Base-by-base conservation (phyloP, 2,888 invertebrate genomes). In the Latrodectus hesperus region DNA sequence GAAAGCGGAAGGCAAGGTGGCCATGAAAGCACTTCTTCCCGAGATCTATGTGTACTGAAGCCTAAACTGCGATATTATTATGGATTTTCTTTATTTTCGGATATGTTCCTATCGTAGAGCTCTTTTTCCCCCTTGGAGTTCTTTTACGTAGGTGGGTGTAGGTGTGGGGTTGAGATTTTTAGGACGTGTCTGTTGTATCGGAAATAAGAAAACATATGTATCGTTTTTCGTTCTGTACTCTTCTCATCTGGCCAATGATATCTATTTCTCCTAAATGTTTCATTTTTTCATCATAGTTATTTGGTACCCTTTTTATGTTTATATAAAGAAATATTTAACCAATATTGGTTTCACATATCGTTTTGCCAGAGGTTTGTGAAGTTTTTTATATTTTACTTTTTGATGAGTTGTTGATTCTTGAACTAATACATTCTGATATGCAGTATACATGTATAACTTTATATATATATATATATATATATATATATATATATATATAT, bases 141-240 rank as follows among this genome's bases (percentile, higher is more conserved):
- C 73, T 65, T 74, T 65, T 11, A 6, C 76, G 17, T 52, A 64
- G 12, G 55, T 71, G 55, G 17, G 75, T 49, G 17, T 51, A 49
- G n/a, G 16, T 16, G 22, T 38, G 51, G 8, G 70, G 76, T 60
- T 38, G 38, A 38, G 26, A 26, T 70, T 85, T 79, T 74, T 64
- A 53, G 85, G 74, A 74, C 75, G 52, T 85, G 38, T 38, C 79
- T 65, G 77, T 74, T 85, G 85, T 70, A 85, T 85, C 75, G 79
- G 85, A 80, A 79, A 79, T 85, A 74, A 49, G 79, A 79, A 67
- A 79, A 85, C 85, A 85, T 79, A 75, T 79, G 85, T 85, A 85
- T 16, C 67, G 26, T 55, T 68, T 71, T 78, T 85, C 65, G n/a
- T 64, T 52, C 9, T n/a, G 51, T 16, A 76, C 65, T 51, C 51